Base-by-base conservation (phyloP, 2,113 vertebrate genomes). In the Aramus guarauna region DNA sequence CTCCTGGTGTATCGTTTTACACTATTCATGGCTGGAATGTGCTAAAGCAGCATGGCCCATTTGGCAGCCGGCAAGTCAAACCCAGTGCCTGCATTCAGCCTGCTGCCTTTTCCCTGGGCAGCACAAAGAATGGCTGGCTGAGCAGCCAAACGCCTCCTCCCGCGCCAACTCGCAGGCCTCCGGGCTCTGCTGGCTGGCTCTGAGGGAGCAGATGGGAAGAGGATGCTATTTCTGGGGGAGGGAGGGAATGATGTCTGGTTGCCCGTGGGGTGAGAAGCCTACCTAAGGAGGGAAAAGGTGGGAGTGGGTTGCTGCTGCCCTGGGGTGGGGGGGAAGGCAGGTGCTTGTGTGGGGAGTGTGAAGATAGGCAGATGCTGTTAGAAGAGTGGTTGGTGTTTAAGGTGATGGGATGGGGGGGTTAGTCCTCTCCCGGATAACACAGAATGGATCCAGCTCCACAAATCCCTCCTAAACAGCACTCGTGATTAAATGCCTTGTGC, bases 41-140 rank as follows among this genome's bases (percentile, higher is more conserved):
- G 91, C 95, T 89, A 76, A 69, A 93, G 84, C 90, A 97, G 93
- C 94, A 93, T 27, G 66, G 71, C 90, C 87, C 58, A 85, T 0
- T 0, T 94, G 81, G 92, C 84, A 94, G 77, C 34, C 8, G 8
- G 53, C 3, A 4, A 48, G 58, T 78, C 90, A 90, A 75, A 45
- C 11, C 16, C 77, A 43, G 59, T 14, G 72, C 45, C 56, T 77
- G 16, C 32, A 37, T 24, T 72, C 66, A 91, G 53, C 55, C 30
- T 19, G 58, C 74, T 83, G 85, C 56, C 29, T 78, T 83, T 78
- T 79, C 53, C 77, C 24, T 2, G 29, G 69, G 53, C 69, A 79
- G 77, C 77, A 88, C 6, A 60, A 68, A 90, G 74, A 92, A 95
- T 15, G 36, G 56, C 60, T 68, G 47, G 53, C 43, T 39, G 48